These are phyloP conservation scores for Hormaphis cornu DNA, from an alignment of 1,140 invertebrate species.

Conservation along the genomic window DNA sequence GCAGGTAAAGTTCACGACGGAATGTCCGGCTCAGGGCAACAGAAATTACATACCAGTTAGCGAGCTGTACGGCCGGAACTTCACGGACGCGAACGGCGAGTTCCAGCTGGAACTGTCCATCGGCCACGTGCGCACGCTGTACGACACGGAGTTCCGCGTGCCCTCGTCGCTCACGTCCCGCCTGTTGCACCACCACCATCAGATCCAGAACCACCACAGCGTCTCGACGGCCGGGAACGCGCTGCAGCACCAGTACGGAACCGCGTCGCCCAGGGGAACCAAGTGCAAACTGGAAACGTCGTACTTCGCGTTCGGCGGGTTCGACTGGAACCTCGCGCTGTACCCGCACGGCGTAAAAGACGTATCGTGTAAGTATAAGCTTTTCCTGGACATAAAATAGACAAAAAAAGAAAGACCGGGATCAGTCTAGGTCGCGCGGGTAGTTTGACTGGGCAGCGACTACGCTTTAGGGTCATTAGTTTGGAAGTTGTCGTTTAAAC, in stretches of 20 bases:
- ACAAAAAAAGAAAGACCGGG: no score
- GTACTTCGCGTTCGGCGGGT: slow-evolving; percentile 67
- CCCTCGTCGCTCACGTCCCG: slow-evolving; percentile 42
- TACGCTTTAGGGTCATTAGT: no score
- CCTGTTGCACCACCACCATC: slow-evolving; percentile 33
- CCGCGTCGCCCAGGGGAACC: background rate
- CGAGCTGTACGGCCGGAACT: slow-evolving; percentile 64
- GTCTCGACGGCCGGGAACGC: slow-evolving; percentile 32
- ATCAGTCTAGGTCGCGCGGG: no score
- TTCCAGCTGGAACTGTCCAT: slow-evolving; percentile 73
- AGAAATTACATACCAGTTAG: slow-evolving; percentile 68
- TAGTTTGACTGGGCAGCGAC: no score
- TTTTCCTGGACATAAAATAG: background rate
- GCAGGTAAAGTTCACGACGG: slow-evolving; percentile 62
- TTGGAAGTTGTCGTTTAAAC: no score
- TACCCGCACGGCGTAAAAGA: slow-evolving; percentile 55
- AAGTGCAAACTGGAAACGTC: slow-evolving; percentile 54
- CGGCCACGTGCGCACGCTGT: slow-evolving; percentile 65
- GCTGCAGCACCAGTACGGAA: slow-evolving; percentile 21
- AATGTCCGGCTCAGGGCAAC: slow-evolving; percentile 66
- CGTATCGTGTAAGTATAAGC: slow-evolving; percentile 40
- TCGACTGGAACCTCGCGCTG: slow-evolving; percentile 74
- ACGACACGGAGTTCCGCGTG: slow-evolving; percentile 59
- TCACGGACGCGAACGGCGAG: slow-evolving; percentile 73
- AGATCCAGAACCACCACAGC: slow-evolving; percentile 32